Percentiles rank a stretch among this genome's conserved stretches.
Evolutionary conservation across 2,797 vertebrate species (phyloP).

Genomic region (Anableps anableps): DNA sequence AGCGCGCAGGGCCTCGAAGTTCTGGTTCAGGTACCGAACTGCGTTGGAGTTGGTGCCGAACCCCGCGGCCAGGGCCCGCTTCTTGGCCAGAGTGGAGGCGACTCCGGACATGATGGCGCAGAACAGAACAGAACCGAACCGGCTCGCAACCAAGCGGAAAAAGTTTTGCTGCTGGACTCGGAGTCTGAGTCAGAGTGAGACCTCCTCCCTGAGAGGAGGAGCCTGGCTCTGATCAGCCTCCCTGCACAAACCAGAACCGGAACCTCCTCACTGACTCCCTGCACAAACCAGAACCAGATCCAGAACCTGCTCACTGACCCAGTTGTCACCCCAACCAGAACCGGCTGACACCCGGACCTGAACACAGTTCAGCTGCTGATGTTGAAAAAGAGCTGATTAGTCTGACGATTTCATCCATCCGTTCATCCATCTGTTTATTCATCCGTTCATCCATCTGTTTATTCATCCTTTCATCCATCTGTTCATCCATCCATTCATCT

Average conservation of each 20-base stretch:
- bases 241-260: not conserved
- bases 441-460: no score
- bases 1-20: conserved; percentile 78
- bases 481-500: no score
- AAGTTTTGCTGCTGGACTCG: conserved; percentile 10
- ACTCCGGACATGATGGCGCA: conserved; percentile 83
- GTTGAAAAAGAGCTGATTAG: no score
- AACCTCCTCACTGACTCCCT: not conserved
- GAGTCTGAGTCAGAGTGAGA: conserved; percentile 12
- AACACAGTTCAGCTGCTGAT: no score
- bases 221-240: not conserved
- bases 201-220: conserved; percentile 40
- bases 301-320: not conserved
- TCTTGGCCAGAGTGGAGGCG: conserved; percentile 82
- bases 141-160: not conserved
- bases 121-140: not conserved
- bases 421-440: no score
- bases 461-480: no score
- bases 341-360: not conserved
- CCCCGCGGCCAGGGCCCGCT: conserved; percentile 83
- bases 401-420: no score
- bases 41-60: conserved; percentile 86
- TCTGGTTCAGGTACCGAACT: conserved; percentile 85
- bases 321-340: not conserved
- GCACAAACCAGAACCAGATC: no score